Evolutionary conservation across 2,797 vertebrate genomes (phyloP), one percentile per base, ranked within the genome.

Genomic region (Aplochiton taeniatus): DNA sequence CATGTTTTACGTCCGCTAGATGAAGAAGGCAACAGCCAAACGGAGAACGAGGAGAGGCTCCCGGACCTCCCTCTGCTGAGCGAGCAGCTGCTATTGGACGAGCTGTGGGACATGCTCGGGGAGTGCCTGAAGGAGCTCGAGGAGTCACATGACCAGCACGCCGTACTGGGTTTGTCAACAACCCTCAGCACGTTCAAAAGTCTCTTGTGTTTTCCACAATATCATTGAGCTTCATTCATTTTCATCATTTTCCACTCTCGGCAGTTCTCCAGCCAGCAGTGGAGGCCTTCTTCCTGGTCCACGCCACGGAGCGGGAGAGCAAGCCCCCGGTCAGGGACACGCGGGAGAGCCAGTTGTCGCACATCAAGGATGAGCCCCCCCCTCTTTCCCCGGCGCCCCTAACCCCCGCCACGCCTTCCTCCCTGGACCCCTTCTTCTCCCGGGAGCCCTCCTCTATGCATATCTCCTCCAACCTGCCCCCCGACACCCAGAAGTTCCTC

Each of bases 81-180:
- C 48, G 96, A 98, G 78, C 96, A 98, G 87, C 92, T 98, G 54
- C 84, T 94, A 69, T 84, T 98, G 84, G 96, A 98, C 60, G 96
- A 98, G 78, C 87, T 98, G 0, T 98, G 96, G 96, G 95, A 97
- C 83, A 98, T 98, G 96, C 90, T 98, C 0, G 96, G 96, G 3
- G 96, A 98, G 85, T 98, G 96, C 77, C 90, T 98, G 67, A 98
- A 98, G 81, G 96, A 98, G 79, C 89, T 98, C 58, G 96, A 98
- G 80, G 96, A 98, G 81, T 98, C 96, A 0, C 96, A 98, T 76
- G 96, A 98, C 86, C 96, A 98, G 80, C 96, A 98, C 66, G 96
- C 96, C 0, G 96, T 98, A 46, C 84, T 98, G 73, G 96, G 96
- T 97, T 81, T 50, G 80, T 71, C 31, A 2, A 3, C 31, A 2